Evolutionary conservation across 2,888 invertebrate species (phyloP).

Genomic region (Boloria selene): DNA sequence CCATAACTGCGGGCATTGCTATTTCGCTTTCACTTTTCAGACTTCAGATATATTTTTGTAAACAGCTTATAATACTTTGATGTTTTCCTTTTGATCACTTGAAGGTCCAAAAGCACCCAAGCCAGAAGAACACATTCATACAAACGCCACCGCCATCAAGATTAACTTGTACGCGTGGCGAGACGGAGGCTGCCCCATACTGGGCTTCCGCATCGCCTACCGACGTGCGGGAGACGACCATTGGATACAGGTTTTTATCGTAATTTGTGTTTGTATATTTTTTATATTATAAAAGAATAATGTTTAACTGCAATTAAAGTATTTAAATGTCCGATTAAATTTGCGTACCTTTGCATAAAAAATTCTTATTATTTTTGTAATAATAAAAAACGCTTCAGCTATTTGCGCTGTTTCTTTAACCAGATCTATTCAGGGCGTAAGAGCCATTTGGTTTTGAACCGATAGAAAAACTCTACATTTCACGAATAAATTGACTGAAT

Average conservation of each 20-base stretch:
- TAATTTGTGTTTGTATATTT: neutral
- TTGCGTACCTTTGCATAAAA: no score
- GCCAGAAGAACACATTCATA: slow-evolving; percentile 86
- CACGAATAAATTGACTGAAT: no score
- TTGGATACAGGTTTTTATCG: slow-evolving; percentile 68
- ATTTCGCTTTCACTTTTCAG: slow-evolving; percentile 1
- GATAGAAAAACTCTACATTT: no score
- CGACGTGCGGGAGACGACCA: slow-evolving; percentile 80
- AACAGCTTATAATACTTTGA: neutral
- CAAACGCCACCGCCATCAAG: slow-evolving; percentile 89
- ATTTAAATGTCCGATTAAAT: no score
- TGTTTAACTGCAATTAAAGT: no score
- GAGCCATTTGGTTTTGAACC: no score
- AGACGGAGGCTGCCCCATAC: slow-evolving; percentile 90
- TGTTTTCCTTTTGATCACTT: slow-evolving; percentile 11
- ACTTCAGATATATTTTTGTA: neutral
- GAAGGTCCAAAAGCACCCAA: slow-evolving; percentile 87
- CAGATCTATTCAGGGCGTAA: no score
- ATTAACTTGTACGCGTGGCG: slow-evolving; percentile 91
- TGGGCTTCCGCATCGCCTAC: slow-evolving; percentile 87
- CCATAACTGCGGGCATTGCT: no score
- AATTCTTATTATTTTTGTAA: no score
- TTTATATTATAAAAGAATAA: no score
- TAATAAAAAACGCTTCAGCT: no score
- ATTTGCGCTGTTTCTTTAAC: no score